Evolutionary conservation across 2,888 invertebrate species (phyloP), one percentile per base, ranked within the genome.

Genomic region (Asteroscopus sphinx): DNA sequence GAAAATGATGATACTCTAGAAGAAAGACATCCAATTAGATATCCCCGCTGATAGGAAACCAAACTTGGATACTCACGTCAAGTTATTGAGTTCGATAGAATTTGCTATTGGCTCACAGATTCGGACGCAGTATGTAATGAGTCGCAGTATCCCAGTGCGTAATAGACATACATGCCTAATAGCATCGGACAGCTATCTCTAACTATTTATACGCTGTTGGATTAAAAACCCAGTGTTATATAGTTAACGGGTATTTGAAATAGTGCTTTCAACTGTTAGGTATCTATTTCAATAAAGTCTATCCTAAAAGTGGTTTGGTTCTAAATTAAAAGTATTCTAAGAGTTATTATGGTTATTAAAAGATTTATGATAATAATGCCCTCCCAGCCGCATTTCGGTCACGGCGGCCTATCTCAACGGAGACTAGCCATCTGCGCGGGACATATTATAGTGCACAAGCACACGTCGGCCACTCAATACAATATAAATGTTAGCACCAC

Each of bases 81-180:
- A 21, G 26, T 48, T 37, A 45, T 48, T 47, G 47, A 45, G 35
- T 36, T 12, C 15, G 42, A 21, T 11, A 33, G 47, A 59, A 47
- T 67, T 67, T 66, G 59, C 51, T 47, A 66, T 71, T 66, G 60
- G 51, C 66, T 70, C 11, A 40, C 30, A 37, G 70, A 37, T 47
- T 49, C 28, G 28, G 45, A 17, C 9, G 17, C 35, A 36, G 33
- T 26, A 11, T 35, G 15, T 47, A 57, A 57, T 48, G 36, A 45
- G 16, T 48, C n/a, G 12, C 9, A 33, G 30, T 49, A 41, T 47
- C 46, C 49, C 21, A 26, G n/a, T 30, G 12, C 40, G 15, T 66
- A 70, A 66, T 66, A 66, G 66, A 65, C 45, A 46, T n/a, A n/a
- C n/a, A n/a, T n/a, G 13, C 9, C 33, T 47, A 57, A 70, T 44